Evolutionary conservation across 2,888 invertebrate species (phyloP), one percentile per base, ranked within the genome.

Genomic region (Xanthia togata): DNA sequence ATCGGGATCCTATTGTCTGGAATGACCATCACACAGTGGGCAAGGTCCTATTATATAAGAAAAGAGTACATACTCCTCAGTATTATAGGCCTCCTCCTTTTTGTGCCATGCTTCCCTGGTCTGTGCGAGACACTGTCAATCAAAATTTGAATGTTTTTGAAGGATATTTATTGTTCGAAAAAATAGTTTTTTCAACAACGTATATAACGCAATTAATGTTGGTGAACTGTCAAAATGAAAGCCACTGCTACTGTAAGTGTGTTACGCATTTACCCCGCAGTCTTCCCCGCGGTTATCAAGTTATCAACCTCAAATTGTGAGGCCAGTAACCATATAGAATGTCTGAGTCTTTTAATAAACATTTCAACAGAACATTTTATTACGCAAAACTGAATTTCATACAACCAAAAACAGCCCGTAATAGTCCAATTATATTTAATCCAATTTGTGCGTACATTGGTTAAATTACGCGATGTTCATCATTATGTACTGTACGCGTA

Each of bases 361-460:
- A n/a, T 63, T 68, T 68, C 8, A 75, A 14, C 8, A 3, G 4
- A 12, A 38, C 41, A 63, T 78, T 65, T 64, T 14, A 68, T 68
- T 60, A 50, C 23, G 11, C 60, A 20, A 41, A 65, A 63, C 0
- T 41, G 31, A 65, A 60, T 35, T 62, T 35, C 17, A n/a, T n/a
- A 53, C 38, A 57, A 38, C 41, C 26, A 60, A 63, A 85, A 86
- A 70, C 65, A 26, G 9, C 17, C 31, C 41, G 6, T 38, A 63
- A 77, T 59, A 47, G 8, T 55, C 55, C 78, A 77, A 82, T 82
- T 86, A 82, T 47, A 79, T 80, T 64, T 81, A 81, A 81, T 81
- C 85, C 65, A 71, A 84, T 64, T 75, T 55, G 59, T 60, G 50
- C 69, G 73, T 67, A 73, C 62, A 41, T 44, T 55, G 67, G 38